Conservation (phyloP, 2,888 invertebrate genomes). For the Amblyjoppa fuscipennis region DNA sequence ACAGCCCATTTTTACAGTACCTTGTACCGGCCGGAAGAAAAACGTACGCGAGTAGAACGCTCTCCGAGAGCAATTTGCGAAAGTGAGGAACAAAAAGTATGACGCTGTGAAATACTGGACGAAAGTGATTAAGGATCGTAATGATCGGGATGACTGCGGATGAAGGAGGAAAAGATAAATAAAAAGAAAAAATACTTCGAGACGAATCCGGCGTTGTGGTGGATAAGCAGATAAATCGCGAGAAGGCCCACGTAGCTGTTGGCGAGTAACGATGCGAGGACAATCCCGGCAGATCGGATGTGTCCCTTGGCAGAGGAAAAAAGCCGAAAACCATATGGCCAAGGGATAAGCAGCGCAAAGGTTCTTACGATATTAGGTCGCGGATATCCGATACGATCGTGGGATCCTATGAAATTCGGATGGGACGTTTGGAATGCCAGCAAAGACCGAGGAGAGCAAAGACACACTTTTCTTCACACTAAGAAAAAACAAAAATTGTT, state of each 20-base stretch:
- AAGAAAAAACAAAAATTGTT: no score
- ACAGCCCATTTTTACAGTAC: slow-evolving; percentile 16
- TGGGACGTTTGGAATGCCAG: not conserved
- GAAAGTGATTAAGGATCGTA: slow-evolving; percentile 20
- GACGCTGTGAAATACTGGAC: slow-evolving; percentile 6
- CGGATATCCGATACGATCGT: not conserved
- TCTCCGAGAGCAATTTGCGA: slow-evolving; percentile 26
- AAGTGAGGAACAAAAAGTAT: slow-evolving; percentile 26
- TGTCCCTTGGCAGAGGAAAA: not conserved
- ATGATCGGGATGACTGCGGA: not conserved
- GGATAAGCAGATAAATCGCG: slow-evolving; percentile 6
- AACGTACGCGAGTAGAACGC: not conserved
- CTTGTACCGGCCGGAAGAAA: not conserved
- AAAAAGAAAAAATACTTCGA: not conserved
- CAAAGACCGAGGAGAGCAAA: not conserved
- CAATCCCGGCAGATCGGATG: not conserved
- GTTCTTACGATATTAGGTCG: not conserved
- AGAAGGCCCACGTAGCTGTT: not conserved
- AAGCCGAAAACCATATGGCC: not conserved
- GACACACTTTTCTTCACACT: not conserved
- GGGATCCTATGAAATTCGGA: slow-evolving; percentile 31
- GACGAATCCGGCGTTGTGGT: slow-evolving; percentile 3
- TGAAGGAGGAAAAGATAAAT: not conserved
- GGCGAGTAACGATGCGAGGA: not conserved
- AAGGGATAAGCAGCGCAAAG: not conserved